Base-by-base conservation (phyloP, 2,888 invertebrate genomes). In the Clostera curtula region DNA sequence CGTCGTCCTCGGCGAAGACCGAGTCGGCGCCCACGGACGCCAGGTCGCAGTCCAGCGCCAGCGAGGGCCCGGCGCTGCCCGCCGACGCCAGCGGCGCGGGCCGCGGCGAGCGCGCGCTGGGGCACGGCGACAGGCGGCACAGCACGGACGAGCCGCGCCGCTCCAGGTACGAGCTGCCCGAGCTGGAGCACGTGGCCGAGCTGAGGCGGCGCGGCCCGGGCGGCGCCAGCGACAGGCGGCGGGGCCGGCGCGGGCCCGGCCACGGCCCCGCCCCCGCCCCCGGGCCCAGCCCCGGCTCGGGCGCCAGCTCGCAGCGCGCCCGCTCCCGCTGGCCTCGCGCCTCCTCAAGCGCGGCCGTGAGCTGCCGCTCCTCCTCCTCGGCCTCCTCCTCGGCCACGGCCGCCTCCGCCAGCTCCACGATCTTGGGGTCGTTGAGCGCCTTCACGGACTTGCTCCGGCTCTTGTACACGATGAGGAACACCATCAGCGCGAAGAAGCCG, bases 401-500 rank as follows among this genome's bases (percentile, higher is more conserved):
- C 2, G 91, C 92, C 38, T 92, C 93, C 0, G 91, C 91, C 25
- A 92, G 87, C 24, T 91, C 92, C 12, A 92, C 93, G 65, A 93
- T 82, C 64, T 91, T 90, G 16, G 93, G 93, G 72, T 94, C 93
- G 65, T 90, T 90, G 36, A 91, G 67, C 25, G 90, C 90, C 59
- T 89, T 90, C 35, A 90, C 87, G 36, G 91, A 88, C 85, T 90
- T 90, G 62, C 90, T 90, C 50, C 92, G 91, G 73, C 93, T 94
- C 77, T 96, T 96, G 85, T 94, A 96, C 41, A 96, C 89, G 52
- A 96, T 92, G 62, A 96, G 87, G 67, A 96, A 90, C 24, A 95
- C 94, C 92, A 96, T 95, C 56, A 96, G 86, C 40, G 93, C 91
- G 79, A 96, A 96, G 77, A 96, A 95, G 53, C 94, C 94, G 55